Conservation (phyloP, 2,797 vertebrate genomes). For the Malacoctenus gilli region DNA sequence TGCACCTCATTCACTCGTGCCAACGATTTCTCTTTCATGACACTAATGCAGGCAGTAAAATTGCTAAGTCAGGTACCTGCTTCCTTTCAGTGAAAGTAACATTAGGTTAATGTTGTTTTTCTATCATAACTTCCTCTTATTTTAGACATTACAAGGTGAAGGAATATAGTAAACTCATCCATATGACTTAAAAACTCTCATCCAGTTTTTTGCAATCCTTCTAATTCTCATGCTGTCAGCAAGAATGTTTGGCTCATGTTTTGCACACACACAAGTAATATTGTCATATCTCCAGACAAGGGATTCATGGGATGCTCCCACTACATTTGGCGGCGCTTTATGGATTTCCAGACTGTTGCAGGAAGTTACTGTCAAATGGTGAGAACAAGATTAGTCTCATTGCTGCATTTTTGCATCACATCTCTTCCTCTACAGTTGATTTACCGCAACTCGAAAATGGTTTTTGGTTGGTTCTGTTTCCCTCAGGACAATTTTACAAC, state of each 20-base stretch:
- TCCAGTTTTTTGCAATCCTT: no score
- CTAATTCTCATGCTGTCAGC: background rate
- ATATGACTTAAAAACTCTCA: no score
- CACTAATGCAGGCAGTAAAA: no score
- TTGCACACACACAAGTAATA: background rate
- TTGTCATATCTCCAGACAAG: conserved; percentile 80
- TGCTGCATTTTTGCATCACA: background rate
- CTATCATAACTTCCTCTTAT: no score
- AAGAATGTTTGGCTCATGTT: background rate
- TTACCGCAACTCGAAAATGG: no score
- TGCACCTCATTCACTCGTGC: no score
- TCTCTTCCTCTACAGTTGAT: background rate
- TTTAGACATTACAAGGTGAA: no score
- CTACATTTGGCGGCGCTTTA: conserved; percentile 92
- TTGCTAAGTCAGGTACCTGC: no score
- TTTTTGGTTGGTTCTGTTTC: conserved; percentile 8
- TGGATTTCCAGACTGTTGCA: conserved; percentile 96
- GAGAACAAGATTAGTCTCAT: conserved; percentile 9
- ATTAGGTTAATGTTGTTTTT: no score
- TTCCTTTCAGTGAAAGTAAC: no score
- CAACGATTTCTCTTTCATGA: no score
- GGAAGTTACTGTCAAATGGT: conserved; percentile 96
- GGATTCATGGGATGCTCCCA: conserved; percentile 94
- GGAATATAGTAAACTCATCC: no score
- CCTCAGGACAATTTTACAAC: conserved; percentile 93